Conservation (phyloP, 2,113 vertebrate species). For the Dunckerocampus dactyliophorus region DNA sequence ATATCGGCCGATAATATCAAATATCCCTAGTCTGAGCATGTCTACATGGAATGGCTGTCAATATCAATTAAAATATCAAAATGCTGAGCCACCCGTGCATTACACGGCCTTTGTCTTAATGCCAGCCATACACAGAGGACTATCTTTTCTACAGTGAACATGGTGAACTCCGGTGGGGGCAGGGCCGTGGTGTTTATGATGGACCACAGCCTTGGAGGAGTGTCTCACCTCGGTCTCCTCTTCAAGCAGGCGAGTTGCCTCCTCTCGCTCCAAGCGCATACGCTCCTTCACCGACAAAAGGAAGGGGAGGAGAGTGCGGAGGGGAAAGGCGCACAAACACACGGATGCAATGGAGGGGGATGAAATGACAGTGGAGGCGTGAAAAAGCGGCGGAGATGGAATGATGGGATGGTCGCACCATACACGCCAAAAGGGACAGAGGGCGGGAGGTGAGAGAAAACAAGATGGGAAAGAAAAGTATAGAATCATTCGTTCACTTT, state of each 20-base stretch:
- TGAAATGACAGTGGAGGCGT: constrained; percentile 9
- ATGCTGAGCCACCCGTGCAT: too few species aligned
- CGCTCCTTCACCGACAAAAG: constrained; percentile 79
- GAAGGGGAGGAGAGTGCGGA: constrained; percentile 7
- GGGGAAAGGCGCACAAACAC: constrained; percentile 47
- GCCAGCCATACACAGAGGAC: too few species aligned
- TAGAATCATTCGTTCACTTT: constrained; percentile 66
- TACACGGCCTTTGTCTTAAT: too few species aligned
- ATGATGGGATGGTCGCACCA: constrained; percentile 57
- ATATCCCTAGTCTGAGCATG: too few species aligned
- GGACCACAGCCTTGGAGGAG: constrained; percentile 17
- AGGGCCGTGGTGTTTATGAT: constrained; percentile 10
- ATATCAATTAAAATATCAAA: too few species aligned
- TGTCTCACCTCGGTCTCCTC: constrained; percentile 85
- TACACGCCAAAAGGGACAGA: constrained; percentile 36
- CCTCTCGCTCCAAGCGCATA: constrained; percentile 84
- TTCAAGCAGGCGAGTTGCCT: constrained; percentile 80
- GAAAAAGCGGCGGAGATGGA: constrained; percentile 34
- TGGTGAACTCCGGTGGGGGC: background rate
- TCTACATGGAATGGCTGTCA: too few species aligned
- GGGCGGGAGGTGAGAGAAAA: constrained; percentile 28
- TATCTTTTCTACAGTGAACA: background rate
- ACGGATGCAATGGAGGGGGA: constrained; percentile 40
- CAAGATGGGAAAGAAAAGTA: constrained; percentile 48
- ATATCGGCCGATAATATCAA: too few species aligned